Percentiles rank a stretch among this genome's conserved stretches.
phyloP scores from a whole-genome alignment of 2,113 vertebrate genomes.

The Emydocephalus ijimae region DNA sequence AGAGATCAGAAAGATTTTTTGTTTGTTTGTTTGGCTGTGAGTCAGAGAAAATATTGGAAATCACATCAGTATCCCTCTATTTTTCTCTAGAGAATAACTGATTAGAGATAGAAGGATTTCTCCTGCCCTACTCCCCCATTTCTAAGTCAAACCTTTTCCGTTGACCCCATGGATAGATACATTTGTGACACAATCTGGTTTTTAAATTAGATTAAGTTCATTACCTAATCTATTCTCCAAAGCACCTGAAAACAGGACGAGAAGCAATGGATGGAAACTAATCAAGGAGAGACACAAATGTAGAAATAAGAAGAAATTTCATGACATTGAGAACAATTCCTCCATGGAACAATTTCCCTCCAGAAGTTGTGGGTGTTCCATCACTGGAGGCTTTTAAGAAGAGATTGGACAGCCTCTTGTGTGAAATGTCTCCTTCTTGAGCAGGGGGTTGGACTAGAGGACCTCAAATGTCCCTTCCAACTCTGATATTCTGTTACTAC shows the following conservation, averaged over 20 bases:
- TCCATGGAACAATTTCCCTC: no score
- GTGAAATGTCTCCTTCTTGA: not conserved
- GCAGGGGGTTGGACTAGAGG: not conserved
- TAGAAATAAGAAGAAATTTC: no score
- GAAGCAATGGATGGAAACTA: no score
- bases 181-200: not conserved
- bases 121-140: not conserved
- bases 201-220: not conserved
- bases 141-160: not conserved
- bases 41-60: not conserved
- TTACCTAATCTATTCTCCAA: not conserved
- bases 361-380: no score
- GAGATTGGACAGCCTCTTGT: no score
- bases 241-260: no score
- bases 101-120: not conserved
- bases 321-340: no score
- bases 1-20: not conserved
- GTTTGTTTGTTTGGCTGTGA: not conserved
- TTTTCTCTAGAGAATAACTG: not conserved
- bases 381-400: no score
- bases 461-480: not conserved
- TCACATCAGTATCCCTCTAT: not conserved
- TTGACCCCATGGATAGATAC: not conserved
- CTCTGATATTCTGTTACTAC: not conserved
- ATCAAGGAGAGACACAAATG: no score